These are phyloP conservation scores for Somateria mollissima DNA, from an alignment of 2,797 vertebrate species.

Conservation along the genomic window DNA sequence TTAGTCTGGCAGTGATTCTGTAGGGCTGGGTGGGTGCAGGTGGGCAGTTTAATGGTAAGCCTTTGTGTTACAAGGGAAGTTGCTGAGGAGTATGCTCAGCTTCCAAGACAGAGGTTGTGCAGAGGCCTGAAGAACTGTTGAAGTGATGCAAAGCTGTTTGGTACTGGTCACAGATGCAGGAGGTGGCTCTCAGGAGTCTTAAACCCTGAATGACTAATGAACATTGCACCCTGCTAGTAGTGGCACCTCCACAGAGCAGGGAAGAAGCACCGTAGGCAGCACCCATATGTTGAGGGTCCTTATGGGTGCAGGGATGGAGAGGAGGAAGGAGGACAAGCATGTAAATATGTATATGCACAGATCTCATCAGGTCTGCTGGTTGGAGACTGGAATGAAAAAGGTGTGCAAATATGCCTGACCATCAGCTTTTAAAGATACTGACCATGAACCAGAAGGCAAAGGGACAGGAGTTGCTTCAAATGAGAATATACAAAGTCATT, in stretches of 20 bases:
- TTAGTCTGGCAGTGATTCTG: background rate
- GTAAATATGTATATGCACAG: background rate
- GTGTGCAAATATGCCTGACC: background rate
- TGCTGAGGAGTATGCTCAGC: background rate
- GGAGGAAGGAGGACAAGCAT: background rate
- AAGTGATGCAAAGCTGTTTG: background rate
- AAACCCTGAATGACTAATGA: background rate
- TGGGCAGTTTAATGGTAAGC: background rate
- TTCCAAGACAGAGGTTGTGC: background rate
- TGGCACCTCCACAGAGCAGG: background rate
- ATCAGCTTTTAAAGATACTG: background rate
- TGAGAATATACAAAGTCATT: slow-evolving; percentile 24
- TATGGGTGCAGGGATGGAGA: background rate
- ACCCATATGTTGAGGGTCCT: background rate
- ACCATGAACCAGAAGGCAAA: slow-evolving; percentile 12
- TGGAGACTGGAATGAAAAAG: background rate
- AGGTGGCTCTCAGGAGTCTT: background rate
- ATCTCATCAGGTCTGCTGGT: background rate
- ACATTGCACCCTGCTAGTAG: no score
- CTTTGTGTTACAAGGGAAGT: background rate
- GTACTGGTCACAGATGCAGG: background rate
- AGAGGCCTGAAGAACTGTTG: background rate
- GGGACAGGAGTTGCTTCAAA: background rate
- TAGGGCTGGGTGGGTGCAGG: background rate
- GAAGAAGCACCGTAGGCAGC: background rate